Evolutionary conservation across 1,140 invertebrate genomes (phyloP), one percentile per base, ranked within the genome.

Genomic region (Brachionus rotundiformis): DNA sequence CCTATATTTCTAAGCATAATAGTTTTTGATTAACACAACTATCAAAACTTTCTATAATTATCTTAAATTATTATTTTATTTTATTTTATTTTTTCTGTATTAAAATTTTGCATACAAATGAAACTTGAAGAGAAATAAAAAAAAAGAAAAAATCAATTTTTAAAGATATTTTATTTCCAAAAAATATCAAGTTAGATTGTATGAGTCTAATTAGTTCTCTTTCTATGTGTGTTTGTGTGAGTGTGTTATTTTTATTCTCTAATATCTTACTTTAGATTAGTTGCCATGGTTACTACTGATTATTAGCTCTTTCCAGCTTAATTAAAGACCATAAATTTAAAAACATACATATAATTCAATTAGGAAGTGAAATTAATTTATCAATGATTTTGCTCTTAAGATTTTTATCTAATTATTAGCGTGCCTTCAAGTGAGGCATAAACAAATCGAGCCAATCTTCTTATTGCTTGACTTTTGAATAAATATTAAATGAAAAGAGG

Each of bases 391-490:
- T 19, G 19, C 19, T 16, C 47, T 54, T 54, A 23, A 54, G 47
- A 54, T 54, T 8, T 54, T 16, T 19, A 54, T n/a, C 8, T 54
- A 54, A 54, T 54, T 25, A 23, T 19, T 16, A 19, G 8, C 19
- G 5, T 54, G n/a, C 19, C 7, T 8, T 6, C 47, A 19, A 19
- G 0, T 54, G 47, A 54, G 47, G 47, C 47, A 19, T 25, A 19
- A 54, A 54, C 8, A 54, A 54, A 54, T 19, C 5, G 47, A 54
- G 47, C 47, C 47, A 54, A 54, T 54, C 47, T 54, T 54, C 47
- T 54, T 54, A 54, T 7, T 54, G 47, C 47, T 54, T 54, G 47
- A 54, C 47, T 54, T 54, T 54, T 54, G n/a, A 54, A 54, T 23
- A 23, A 54, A 54, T 19, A 54, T 4, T 2, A 54, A 39, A 2